Conservation (phyloP, 2,113 vertebrate genomes). For the Mastomys natalensis region DNA sequence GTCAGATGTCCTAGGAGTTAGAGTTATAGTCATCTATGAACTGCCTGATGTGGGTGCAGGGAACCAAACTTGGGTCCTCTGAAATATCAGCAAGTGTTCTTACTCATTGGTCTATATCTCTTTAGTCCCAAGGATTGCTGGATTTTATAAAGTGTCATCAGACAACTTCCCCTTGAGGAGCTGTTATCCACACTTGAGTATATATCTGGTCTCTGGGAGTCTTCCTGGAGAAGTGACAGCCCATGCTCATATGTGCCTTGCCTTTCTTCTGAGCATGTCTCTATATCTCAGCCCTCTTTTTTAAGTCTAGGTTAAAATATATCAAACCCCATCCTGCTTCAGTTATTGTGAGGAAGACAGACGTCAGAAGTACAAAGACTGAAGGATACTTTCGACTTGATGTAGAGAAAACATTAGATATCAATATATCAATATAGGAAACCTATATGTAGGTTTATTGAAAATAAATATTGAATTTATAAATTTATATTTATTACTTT, state of each 20-base stretch:
- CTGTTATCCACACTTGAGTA: background rate
- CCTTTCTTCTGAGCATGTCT: background rate
- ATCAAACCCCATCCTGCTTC: too few species aligned
- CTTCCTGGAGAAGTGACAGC: background rate
- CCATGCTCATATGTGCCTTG: background rate
- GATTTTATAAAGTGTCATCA: background rate
- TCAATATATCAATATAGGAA: background rate
- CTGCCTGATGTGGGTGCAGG: background rate
- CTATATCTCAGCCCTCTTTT: background rate
- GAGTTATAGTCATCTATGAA: background rate
- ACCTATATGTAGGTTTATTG: background rate
- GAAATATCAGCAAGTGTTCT: background rate
- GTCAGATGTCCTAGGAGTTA: background rate
- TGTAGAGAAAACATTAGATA: background rate
- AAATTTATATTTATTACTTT: background rate
- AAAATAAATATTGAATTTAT: background rate
- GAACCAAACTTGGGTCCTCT: too few species aligned
- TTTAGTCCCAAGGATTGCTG: too few species aligned
- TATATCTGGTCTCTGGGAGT: too few species aligned
- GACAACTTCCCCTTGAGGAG: background rate
- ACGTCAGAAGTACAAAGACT: background rate
- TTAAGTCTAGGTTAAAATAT: background rate
- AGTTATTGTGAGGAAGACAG: background rate
- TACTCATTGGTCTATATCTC: background rate
- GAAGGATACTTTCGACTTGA: background rate